Evolutionary conservation across 2,797 vertebrate genomes (phyloP).

Genomic region (Artibeus lituratus): DNA sequence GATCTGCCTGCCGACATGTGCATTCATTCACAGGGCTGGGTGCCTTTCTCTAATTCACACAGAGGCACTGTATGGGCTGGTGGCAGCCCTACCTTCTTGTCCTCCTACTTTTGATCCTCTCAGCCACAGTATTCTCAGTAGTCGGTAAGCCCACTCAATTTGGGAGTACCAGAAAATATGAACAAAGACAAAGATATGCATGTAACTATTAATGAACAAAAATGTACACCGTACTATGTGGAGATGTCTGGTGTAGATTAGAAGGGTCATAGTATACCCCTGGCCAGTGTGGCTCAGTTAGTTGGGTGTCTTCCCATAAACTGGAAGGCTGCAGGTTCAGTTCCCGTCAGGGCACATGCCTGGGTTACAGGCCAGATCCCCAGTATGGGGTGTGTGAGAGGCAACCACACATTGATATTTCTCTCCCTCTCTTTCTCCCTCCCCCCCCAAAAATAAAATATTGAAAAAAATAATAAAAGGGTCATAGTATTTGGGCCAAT

Average conservation of each 20-base stretch:
- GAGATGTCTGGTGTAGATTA: not conserved
- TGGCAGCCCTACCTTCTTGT: not conserved
- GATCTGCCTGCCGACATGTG: not conserved
- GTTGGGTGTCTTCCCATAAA: not conserved
- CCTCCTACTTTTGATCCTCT: not conserved
- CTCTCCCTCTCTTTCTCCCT: too few relatives aligned
- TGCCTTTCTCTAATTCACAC: not conserved
- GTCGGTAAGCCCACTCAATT: not conserved
- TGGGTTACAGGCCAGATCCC: too few relatives aligned
- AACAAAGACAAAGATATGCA: not conserved
- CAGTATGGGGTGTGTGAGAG: too few relatives aligned
- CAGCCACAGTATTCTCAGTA: not conserved
- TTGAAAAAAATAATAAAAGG: not conserved
- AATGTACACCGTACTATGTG: not conserved
- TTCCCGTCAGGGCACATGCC: not conserved
- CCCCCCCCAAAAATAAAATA: too few relatives aligned
- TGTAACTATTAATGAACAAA: not conserved
- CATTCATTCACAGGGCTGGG: not conserved
- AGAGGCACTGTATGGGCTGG: not conserved
- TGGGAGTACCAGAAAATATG: not conserved
- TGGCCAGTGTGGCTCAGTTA: not conserved
- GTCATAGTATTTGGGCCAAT: not conserved
- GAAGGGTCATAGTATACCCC: not conserved
- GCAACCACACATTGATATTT: too few relatives aligned
- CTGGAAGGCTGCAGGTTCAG: not conserved